Evolutionary conservation across 2,888 invertebrate species (phyloP).

Genomic region (Eustalomyia histrio): DNA sequence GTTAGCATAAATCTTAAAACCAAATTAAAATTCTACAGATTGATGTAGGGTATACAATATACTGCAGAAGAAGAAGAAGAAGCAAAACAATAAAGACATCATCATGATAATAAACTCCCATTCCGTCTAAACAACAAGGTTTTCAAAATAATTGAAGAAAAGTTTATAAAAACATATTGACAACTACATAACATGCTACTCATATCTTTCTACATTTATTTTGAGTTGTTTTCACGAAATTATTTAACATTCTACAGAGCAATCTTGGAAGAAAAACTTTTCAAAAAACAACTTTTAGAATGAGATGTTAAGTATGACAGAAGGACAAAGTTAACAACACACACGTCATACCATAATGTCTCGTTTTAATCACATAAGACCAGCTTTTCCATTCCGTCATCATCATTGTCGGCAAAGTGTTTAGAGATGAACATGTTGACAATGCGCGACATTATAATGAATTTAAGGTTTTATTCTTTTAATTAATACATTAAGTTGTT

Average conservation of each 20-base stretch:
- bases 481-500: slow-evolving; percentile 56
- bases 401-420: slow-evolving; percentile 6
- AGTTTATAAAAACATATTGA: slow-evolving; percentile 60
- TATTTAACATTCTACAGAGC: slow-evolving; percentile 53
- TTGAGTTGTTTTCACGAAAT: slow-evolving; percentile 51
- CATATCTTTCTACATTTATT: not conserved
- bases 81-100: too few relatives aligned
- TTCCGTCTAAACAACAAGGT: slow-evolving; percentile 28
- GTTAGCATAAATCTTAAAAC: too few relatives aligned
- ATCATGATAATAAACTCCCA: not conserved
- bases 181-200: too few relatives aligned
- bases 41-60: too few relatives aligned
- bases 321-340: slow-evolving; percentile 7
- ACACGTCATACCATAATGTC: slow-evolving; percentile 31
- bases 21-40: too few relatives aligned
- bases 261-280: slow-evolving; percentile 53
- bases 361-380: slow-evolving; percentile 53
- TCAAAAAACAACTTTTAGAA: slow-evolving; percentile 2
- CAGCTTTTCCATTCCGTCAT: slow-evolving; percentile 21
- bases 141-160: slow-evolving; percentile 54
- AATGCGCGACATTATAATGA: slow-evolving; percentile 3
- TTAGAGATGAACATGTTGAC: slow-evolving; percentile 4
- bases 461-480: slow-evolving; percentile 54
- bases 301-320: not conserved
- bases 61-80: too few relatives aligned